Base-by-base conservation (phyloP, 2,113 vertebrate genomes). In the Ptyas mucosa region DNA sequence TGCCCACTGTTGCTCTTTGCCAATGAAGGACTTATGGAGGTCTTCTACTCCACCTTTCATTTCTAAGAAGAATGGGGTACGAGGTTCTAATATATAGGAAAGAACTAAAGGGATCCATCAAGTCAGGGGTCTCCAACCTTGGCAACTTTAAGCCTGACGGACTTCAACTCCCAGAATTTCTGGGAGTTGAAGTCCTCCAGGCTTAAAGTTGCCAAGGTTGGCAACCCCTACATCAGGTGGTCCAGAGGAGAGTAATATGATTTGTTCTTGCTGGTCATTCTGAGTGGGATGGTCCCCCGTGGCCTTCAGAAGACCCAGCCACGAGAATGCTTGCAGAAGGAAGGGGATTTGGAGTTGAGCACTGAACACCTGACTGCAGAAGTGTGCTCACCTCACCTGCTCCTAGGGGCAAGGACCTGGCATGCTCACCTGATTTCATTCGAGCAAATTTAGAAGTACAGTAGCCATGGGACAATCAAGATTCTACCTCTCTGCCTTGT, bases 401-500 rank as follows among this genome's bases (percentile, higher is more conserved):
- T 14, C 88, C 52, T 18, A 8, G 15, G 46, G 12, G 8, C 26
- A 1, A 18, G 2, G 39, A 3, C 15, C n/a, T 20, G 0, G 5
- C 54, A 14, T 3, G 1, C 8, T 57, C 12, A n/a, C 64, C 53
- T 69, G 39, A 51, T 86, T 21, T 29, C 53, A 85, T 52, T 5
- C 8, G 15, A 7, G 24, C 46, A 88, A 90, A 43, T 75, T 90
- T 21, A n/a, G 53, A 57, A 94, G 52, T 49, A 53, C 34, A 81
- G 18, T 3, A 81, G 34, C 75, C 52, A 34, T 11, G 61, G 51
- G 87, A 85, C 10, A 90, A 93, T 0, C 2, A 4, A 91, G 58
- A 43, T 85, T 6, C 8, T 39, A 39, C 88, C 54, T 85, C 93
- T 90, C 90, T 52, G 52, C 85, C 92, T 92, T 92, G 85, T 93